phyloP scores from a whole-genome alignment of 2,797 vertebrate genomes.

The Cirrhinus mrigala region DNA sequence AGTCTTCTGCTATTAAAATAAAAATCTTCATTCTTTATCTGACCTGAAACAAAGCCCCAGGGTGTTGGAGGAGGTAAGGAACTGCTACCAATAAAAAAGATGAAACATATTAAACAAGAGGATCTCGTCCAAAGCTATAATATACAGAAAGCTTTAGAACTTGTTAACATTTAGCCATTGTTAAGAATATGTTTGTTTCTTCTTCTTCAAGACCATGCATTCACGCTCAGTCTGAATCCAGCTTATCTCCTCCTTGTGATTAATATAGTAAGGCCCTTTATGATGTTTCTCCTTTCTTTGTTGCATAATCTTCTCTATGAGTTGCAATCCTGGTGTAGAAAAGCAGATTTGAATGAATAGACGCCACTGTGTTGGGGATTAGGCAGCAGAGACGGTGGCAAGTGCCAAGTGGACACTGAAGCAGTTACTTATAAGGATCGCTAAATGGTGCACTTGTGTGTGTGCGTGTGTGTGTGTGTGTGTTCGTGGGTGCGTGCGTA shows the following conservation, averaged over 20 bases:
- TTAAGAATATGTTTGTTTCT: constrained; percentile 30
- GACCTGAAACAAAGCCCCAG: constrained; percentile 60
- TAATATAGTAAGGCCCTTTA: constrained; percentile 66
- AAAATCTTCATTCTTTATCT: constrained; percentile 61
- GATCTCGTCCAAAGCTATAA: not conserved
- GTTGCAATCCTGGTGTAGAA: constrained; percentile 65
- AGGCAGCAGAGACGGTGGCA: constrained; percentile 41
- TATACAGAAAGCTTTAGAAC: not conserved
- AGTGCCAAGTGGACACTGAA: constrained; percentile 62
- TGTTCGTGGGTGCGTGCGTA: not conserved
- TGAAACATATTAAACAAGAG: constrained; percentile 23
- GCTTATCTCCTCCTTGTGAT: constrained; percentile 75
- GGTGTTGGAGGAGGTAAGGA: constrained; percentile 26
- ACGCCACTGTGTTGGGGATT: constrained; percentile 73
- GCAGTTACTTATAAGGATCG: constrained; percentile 51
- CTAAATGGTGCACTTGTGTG: not conserved
- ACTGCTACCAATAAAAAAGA: constrained; percentile 33
- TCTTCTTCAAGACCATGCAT: constrained; percentile 38
- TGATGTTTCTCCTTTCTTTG: constrained; percentile 66
- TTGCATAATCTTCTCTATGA: constrained; percentile 72
- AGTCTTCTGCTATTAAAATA: constrained; percentile 44
- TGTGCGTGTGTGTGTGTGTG: not conserved
- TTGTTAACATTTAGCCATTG: constrained; percentile 7
- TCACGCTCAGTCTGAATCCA: constrained; percentile 63
- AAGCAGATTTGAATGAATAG: constrained; percentile 74